Evolutionary conservation across 1,140 invertebrate species (phyloP).

Genomic region (Camponotus vicinus): DNA sequence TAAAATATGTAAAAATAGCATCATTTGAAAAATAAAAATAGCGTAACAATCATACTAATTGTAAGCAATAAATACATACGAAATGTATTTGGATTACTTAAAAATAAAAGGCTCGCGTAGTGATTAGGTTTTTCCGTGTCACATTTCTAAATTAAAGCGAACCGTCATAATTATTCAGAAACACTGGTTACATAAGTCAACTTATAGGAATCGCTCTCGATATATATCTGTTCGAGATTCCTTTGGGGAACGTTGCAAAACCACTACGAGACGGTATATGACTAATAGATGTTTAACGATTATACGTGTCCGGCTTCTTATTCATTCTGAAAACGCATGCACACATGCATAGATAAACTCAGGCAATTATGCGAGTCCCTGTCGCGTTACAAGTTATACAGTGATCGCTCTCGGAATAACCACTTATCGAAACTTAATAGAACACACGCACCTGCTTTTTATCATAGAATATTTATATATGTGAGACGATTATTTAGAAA

Average conservation of each 20-base stretch:
- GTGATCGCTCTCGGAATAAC: background rate
- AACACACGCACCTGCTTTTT: background rate
- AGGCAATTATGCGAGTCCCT: background rate
- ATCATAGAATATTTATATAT: slow-evolving; percentile 10
- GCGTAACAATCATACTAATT: background rate
- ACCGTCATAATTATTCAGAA: slow-evolving; percentile 11
- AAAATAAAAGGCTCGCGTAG: slow-evolving; percentile 15
- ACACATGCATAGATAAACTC: background rate
- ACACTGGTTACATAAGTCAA: slow-evolving; percentile 28
- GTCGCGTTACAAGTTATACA: background rate
- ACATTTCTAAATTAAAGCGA: slow-evolving; percentile 22
- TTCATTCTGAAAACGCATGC: background rate
- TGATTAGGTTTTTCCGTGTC: slow-evolving; percentile 23
- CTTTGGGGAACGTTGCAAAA: too few species aligned
- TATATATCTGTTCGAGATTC: background rate
- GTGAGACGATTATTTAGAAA: background rate
- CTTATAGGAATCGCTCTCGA: background rate
- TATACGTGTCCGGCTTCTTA: slow-evolving; percentile 25
- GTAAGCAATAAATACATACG: background rate
- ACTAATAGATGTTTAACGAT: slow-evolving; percentile 10
- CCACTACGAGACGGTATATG: background rate
- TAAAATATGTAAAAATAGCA: background rate
- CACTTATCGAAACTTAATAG: background rate
- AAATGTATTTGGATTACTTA: slow-evolving; percentile 5
- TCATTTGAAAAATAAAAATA: background rate